Conservation (phyloP, 2,888 invertebrate species). For the Phalangium opilio region DNA sequence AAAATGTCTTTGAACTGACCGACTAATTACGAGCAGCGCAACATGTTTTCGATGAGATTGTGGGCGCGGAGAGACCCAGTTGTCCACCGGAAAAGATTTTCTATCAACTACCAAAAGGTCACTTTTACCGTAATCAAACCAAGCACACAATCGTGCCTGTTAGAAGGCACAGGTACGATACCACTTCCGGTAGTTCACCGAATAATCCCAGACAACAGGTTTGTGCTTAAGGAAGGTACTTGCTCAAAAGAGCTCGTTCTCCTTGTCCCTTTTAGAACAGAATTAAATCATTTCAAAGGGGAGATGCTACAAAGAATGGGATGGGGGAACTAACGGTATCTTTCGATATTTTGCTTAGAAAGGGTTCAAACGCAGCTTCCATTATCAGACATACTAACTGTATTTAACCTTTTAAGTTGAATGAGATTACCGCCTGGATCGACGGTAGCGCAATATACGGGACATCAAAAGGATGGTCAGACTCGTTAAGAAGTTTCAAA, state of each 20-base stretch:
- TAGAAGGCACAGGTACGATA: slow-evolving; percentile 39
- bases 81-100: slow-evolving; percentile 47
- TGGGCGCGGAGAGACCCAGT: slow-evolving; percentile 42
- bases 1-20: too few relatives aligned
- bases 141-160: slow-evolving; percentile 37
- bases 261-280: too few relatives aligned
- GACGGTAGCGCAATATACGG: slow-evolving; percentile 47
- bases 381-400: too few relatives aligned
- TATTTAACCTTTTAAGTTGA: slow-evolving; percentile 36
- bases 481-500: slow-evolving; percentile 36
- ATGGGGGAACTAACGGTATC: too few relatives aligned
- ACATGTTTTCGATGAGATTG: slow-evolving; percentile 45
- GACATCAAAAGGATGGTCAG: slow-evolving; percentile 42
- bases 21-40: slow-evolving; percentile 38
- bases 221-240: too few relatives aligned
- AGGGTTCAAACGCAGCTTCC: too few relatives aligned
- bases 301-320: too few relatives aligned
- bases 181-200: slow-evolving; percentile 39
- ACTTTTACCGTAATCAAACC: slow-evolving; percentile 28
- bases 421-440: slow-evolving; percentile 44
- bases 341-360: too few relatives aligned
- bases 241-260: too few relatives aligned
- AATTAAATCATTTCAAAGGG: too few relatives aligned
- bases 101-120: slow-evolving; percentile 37
- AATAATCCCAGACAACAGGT: slow-evolving; percentile 46